Conservation (phyloP, 2,113 vertebrate genomes). For the Thunnus thynnus region DNA sequence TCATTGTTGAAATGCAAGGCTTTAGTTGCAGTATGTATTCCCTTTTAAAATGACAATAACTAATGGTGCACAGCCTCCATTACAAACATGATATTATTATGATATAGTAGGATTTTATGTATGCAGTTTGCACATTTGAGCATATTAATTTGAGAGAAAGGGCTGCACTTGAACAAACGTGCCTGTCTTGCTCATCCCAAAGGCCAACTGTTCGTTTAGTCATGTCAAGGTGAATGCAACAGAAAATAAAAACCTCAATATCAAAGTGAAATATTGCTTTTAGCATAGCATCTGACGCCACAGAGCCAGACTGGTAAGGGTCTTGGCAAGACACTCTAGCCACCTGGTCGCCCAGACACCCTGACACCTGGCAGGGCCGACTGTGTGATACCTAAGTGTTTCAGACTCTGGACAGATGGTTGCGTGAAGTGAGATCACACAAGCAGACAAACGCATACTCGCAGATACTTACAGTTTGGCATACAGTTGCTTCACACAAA, state of each 20-base stretch:
- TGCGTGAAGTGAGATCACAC: conserved; percentile 53
- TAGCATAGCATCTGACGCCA: conserved; percentile 15
- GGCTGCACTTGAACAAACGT: not conserved
- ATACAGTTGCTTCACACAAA: conserved; percentile 71
- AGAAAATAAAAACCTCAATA: conserved; percentile 27
- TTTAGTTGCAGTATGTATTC: not conserved
- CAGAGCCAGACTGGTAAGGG: conserved; percentile 41
- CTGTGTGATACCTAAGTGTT: conserved; percentile 74
- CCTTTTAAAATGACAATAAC: not conserved
- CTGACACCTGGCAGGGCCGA: conserved; percentile 73
- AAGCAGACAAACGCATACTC: conserved; percentile 30
- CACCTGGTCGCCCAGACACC: conserved; percentile 67
- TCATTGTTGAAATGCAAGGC: not conserved
- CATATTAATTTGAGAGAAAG: not conserved
- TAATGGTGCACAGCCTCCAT: not conserved
- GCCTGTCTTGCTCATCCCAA: not conserved
- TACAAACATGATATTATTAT: not conserved
- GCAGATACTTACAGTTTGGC: conserved; percentile 50
- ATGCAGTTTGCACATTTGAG: not conserved
- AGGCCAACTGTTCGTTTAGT: conserved; percentile 25
- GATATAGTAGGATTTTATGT: not conserved
- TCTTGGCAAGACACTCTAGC: conserved; percentile 53
- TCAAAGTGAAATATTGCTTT: conserved; percentile 52
- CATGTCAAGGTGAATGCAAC: conserved; percentile 27
- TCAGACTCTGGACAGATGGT: conserved; percentile 80